Conservation (phyloP, 1,140 invertebrate genomes). For the Wasmannia auropunctata region DNA sequence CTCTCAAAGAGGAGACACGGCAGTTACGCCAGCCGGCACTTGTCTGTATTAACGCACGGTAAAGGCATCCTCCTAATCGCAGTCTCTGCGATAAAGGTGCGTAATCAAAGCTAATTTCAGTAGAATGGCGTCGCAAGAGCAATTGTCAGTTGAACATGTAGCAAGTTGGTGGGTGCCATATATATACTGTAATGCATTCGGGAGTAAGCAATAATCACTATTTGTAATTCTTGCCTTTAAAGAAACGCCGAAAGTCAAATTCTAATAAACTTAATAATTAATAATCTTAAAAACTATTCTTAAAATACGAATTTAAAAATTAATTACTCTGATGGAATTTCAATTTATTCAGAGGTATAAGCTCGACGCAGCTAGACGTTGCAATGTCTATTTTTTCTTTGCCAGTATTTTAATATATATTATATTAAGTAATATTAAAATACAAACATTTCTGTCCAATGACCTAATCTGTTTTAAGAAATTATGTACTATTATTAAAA, state of each 20-base stretch:
- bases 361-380: neutral
- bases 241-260: neutral
- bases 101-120: slow-evolving; percentile 36
- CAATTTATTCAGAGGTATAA: neutral
- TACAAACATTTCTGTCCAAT: neutral
- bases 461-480: neutral
- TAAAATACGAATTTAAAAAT: neutral
- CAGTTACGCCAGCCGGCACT: slow-evolving; percentile 15
- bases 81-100: slow-evolving; percentile 2
- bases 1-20: slow-evolving; percentile 59
- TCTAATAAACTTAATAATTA: no score
- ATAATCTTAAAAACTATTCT: neutral
- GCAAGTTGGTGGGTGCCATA: neutral
- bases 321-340: neutral
- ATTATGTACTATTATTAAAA: neutral
- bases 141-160: slow-evolving; percentile 15
- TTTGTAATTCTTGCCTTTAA: neutral
- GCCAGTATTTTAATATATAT: neutral
- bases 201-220: neutral
- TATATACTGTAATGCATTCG: neutral
- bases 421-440: neutral
- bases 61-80: slow-evolving; percentile 19
- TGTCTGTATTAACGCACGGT: slow-evolving; percentile 58
- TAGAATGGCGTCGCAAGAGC: neutral
- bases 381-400: no score